A percentile compares a stretch with the other conserved stretches of the same genome.
phyloP scores from a whole-genome alignment of 2,888 invertebrate genomes.

The Melieria picta region DNA sequence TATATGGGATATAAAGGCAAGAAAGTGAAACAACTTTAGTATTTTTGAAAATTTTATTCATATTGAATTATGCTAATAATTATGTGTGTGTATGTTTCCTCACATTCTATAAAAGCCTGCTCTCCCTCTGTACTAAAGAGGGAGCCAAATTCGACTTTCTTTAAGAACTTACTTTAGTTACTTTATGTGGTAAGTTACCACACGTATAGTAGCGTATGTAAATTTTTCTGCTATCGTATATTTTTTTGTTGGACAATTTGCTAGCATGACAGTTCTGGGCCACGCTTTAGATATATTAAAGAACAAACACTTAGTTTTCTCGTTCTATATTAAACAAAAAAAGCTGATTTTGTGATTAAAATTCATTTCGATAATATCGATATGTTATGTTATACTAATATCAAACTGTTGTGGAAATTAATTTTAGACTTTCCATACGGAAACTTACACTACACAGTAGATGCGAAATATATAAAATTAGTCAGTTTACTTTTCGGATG shows the following conservation, averaged over 20 bases:
- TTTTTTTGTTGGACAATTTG: not conserved
- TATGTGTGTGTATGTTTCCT: constrained; percentile 8
- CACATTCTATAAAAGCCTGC: constrained; percentile 46
- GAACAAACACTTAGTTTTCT: too few relatives aligned
- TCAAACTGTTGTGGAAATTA: too few relatives aligned
- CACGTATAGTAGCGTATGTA: not conserved
- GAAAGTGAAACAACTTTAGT: constrained; percentile 12
- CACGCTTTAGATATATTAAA: not conserved
- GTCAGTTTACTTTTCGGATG: too few relatives aligned
- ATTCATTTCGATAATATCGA: too few relatives aligned
- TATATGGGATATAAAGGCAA: too few relatives aligned
- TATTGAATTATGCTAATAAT: constrained; percentile 22
- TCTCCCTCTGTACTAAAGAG: constrained; percentile 44
- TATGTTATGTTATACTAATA: too few relatives aligned
- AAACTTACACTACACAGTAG: too few relatives aligned
- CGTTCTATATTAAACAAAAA: too few relatives aligned
- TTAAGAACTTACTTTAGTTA: constrained; percentile 21
- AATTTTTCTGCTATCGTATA: not conserved
- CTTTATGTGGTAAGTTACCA: constrained; percentile 5
- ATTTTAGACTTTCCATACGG: too few relatives aligned
- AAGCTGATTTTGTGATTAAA: too few relatives aligned
- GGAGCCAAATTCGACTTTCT: constrained; percentile 53
- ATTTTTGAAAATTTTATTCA: constrained; percentile 18
- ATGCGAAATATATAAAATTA: too few relatives aligned
- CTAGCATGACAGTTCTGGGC: constrained; percentile 6